These are phyloP conservation scores for Lacerta agilis DNA, from an alignment of 2,797 vertebrate species.

Conservation along the genomic window DNA sequence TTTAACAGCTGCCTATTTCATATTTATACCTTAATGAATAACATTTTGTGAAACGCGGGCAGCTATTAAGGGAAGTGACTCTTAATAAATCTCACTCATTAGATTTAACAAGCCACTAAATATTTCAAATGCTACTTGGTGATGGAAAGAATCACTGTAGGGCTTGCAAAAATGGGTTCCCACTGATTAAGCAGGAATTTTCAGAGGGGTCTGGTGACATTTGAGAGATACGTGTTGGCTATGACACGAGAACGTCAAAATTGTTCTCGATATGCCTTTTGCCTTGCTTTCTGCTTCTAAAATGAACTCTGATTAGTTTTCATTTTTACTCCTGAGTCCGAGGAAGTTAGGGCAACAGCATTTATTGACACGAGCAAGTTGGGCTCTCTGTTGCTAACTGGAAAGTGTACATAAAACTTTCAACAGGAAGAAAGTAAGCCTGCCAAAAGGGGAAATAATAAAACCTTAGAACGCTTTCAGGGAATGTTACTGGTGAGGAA, in stretches of 20 bases:
- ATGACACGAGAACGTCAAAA: constrained; percentile 24
- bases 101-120: constrained; percentile 71
- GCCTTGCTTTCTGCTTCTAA: constrained; percentile 29
- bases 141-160: no score
- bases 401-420: constrained; percentile 29
- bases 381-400: constrained; percentile 14
- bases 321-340: constrained; percentile 40
- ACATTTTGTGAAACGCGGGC: constrained; percentile 63
- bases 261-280: constrained; percentile 17
- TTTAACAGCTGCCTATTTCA: constrained; percentile 51
- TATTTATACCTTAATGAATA: constrained; percentile 51
- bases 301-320: constrained; percentile 22
- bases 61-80: constrained; percentile 66
- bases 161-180: neutral
- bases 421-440: constrained; percentile 33
- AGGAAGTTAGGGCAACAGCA: constrained; percentile 38
- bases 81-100: constrained; percentile 64
- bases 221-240: constrained; percentile 36
- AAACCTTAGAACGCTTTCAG: neutral
- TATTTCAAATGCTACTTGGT: constrained; percentile 62
- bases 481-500: neutral
- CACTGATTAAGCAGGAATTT: constrained; percentile 38
- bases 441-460: constrained; percentile 17
- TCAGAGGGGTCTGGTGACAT: constrained; percentile 46
- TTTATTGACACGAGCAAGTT: neutral